phyloP scores from a whole-genome alignment of 1,140 invertebrate species.

The Papilio machaon region DNA sequence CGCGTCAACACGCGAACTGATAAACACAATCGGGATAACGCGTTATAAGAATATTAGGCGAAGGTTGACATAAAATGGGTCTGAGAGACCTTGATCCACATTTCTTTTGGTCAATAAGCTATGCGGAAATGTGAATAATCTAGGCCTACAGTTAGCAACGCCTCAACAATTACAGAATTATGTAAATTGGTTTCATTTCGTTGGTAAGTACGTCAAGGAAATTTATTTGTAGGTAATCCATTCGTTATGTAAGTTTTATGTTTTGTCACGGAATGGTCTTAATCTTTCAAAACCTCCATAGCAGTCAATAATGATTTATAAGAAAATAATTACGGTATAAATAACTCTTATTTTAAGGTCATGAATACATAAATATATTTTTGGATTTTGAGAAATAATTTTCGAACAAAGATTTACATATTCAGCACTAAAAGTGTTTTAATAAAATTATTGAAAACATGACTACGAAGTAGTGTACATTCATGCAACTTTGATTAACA shows the following conservation, averaged over 20 bases:
- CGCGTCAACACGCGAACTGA: conserved; percentile 58
- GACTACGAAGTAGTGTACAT: not conserved
- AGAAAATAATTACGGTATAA: too few species aligned
- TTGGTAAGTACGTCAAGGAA: not conserved
- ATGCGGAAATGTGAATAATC: conserved; percentile 36
- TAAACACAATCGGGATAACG: conserved; percentile 67
- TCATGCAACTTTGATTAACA: not conserved
- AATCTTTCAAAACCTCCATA: too few species aligned
- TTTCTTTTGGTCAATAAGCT: conserved; percentile 39
- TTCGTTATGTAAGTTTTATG: not conserved
- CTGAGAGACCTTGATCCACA: conserved; percentile 63
- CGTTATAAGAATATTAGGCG: conserved; percentile 65
- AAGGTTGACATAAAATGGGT: conserved; percentile 50
- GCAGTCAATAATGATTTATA: too few species aligned
- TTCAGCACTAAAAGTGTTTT: not conserved
- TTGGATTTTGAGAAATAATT: not conserved
- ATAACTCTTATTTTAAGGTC: too few species aligned
- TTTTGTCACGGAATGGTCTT: not conserved
- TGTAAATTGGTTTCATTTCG: conserved; percentile 12
- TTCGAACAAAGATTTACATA: not conserved
- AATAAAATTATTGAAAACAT: not conserved
- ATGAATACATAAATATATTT: too few species aligned
- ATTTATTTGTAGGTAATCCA: not conserved
- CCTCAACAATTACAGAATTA: conserved; percentile 6
- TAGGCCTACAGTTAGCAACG: conserved; percentile 10